Conservation (phyloP, 1,140 invertebrate genomes). For the Pantala flavescens region DNA sequence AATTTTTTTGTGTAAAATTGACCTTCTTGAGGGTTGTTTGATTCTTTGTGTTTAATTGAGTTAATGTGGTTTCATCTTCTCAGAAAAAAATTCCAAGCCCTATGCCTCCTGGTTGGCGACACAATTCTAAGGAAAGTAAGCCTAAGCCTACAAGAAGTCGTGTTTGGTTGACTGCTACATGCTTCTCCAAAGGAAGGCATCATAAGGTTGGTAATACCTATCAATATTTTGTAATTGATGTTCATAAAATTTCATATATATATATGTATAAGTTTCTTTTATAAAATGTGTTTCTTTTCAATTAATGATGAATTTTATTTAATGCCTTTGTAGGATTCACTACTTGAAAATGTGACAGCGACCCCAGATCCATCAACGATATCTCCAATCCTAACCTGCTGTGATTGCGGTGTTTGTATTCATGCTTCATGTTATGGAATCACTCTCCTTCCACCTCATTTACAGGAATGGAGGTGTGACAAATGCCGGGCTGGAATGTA, state of each 20-base stretch:
- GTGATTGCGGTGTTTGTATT: slow-evolving; percentile 38
- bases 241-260: no score
- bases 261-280: no score
- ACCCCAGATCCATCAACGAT: background rate
- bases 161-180: slow-evolving; percentile 12
- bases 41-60: no score
- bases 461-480: slow-evolving; percentile 40
- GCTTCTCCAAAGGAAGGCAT: background rate
- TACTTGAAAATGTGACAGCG: no score
- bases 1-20: no score
- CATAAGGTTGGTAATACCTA: background rate
- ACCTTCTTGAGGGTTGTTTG: no score
- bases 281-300: no score
- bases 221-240: no score
- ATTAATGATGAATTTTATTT: no score
- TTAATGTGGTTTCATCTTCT: no score
- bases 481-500: slow-evolving; percentile 34
- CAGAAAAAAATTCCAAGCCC: background rate
- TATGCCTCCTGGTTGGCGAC: background rate
- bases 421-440: slow-evolving; percentile 41
- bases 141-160: slow-evolving; percentile 11
- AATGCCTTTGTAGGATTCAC: no score
- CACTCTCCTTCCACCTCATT: slow-evolving; percentile 28
- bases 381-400: slow-evolving; percentile 32
- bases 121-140: background rate